Conservation (phyloP, 2,113 vertebrate species). For the Hydropotes inermis region DNA sequence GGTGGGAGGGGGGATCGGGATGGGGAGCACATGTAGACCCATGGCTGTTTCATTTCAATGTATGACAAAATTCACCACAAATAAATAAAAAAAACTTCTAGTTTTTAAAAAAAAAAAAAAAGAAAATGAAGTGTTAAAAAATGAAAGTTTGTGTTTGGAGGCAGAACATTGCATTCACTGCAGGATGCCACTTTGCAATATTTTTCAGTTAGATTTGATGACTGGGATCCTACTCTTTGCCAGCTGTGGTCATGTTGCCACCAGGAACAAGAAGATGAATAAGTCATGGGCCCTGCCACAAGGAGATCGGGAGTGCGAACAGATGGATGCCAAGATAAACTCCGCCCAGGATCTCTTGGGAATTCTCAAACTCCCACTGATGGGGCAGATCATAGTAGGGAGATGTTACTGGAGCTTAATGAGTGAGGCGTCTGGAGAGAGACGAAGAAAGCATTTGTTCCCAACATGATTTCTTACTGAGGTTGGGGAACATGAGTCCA, state of each 20-base stretch:
- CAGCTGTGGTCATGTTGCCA: not conserved
- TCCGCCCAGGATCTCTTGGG: not conserved
- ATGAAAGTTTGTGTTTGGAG: not conserved
- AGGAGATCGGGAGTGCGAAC: not conserved
- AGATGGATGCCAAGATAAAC: not conserved
- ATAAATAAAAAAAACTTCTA: too few relatives aligned
- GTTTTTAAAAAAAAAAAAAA: too few relatives aligned
- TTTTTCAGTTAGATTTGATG: not conserved
- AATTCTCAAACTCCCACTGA: not conserved
- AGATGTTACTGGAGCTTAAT: not conserved
- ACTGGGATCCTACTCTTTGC: not conserved
- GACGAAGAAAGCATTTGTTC: not conserved
- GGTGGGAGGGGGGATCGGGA: too few relatives aligned
- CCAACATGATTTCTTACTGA: not conserved
- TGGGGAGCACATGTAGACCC: too few relatives aligned
- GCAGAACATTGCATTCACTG: not conserved
- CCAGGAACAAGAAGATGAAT: not conserved
- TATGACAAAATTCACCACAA: too few relatives aligned
- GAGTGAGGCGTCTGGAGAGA: not conserved
- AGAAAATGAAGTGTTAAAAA: slow-evolving; percentile 11
- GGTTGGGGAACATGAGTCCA: not conserved
- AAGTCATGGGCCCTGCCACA: not conserved
- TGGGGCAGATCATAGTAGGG: not conserved
- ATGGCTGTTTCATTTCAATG: too few relatives aligned
- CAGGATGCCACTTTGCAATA: not conserved